A percentile compares a stretch with the other conserved stretches of the same genome.
Evolutionary conservation across 2,113 vertebrate genomes (phyloP).

Genomic region (mouse (Mus musculus)): GRCm39 chrX:132747501-132748000

Average conservation of each 20-base stretch:
- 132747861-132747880: background rate
- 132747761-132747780: background rate
- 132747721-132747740: background rate
- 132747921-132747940: background rate
- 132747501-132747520: conserved; percentile 30
- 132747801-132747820: background rate
- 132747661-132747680: background rate
- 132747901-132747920: background rate
- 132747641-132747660: background rate
- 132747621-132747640: background rate
- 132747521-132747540: background rate
- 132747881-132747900: background rate
- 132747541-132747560: background rate
- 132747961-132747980: background rate
- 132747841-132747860: background rate
- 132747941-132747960: background rate
- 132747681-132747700: background rate
- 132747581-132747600: background rate
- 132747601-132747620: background rate
- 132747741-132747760: background rate
- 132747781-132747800: background rate
- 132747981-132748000: conserved; percentile 14
- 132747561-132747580: background rate
- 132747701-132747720: conserved; percentile 16
- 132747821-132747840: background rate